Base-by-base conservation (phyloP, 2,113 vertebrate species). In the Nannobrachium achirus region DNA sequence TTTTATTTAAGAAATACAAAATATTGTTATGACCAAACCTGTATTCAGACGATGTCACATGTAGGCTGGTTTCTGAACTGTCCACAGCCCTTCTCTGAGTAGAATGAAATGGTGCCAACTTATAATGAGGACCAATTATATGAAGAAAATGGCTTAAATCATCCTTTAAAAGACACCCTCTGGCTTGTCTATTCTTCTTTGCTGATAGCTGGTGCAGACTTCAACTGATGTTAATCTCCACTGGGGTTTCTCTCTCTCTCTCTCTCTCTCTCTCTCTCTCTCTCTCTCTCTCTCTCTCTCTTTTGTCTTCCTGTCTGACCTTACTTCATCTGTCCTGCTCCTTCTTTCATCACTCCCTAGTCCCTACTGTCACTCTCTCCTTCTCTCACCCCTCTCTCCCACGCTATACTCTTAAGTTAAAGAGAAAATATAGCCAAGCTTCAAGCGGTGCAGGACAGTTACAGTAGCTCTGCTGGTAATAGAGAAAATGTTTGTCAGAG, bases 401-500 rank as follows among this genome's bases (percentile, higher is more conserved):
- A 38, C 2, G 5, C 38, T 64, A 70, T 58, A 60, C 65, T 66
- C 61, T 33, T 71, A 82, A 78, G 65, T 86, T 62, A 82, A 57
- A 75, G 46, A 69, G 53, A 83, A 80, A 72, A 48, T 66, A 77
- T 83, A 69, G 80, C 11, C 0, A 56, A 56, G 77, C 82, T 84
- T 7, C 48, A 74, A 78, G 81, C 76, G 0, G 41, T 63, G 56
- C 70, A 73, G 70, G 61, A 72, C 68, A 78, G 84, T 85, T 78
- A n/a, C n/a, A n/a, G n/a, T n/a, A 76, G 69, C 84, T 50, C 41
- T 73, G 58, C 63, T 66, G 56, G 50, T 86, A 90, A 87, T 83
- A 72, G 81, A 86, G 63, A 74, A 77, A 81, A 79, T 78, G 75
- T 83, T 84, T 86, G 78, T 78, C 68, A 70, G 70, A 73, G 71